Percentiles rank a stretch among this genome's conserved stretches.
phyloP scores from a whole-genome alignment of 1,140 invertebrate genomes.

The Micrasema minimum region DNA sequence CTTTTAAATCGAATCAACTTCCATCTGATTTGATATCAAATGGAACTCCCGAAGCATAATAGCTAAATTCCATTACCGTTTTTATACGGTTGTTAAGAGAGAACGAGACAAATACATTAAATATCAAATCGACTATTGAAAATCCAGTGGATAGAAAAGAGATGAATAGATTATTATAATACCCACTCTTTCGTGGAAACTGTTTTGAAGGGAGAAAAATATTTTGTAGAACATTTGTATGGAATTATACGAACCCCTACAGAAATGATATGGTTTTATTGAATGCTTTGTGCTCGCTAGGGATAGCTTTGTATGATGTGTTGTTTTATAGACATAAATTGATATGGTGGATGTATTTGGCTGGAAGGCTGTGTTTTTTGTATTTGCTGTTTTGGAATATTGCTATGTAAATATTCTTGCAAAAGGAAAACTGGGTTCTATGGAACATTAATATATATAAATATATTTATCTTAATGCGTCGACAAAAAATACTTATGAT shows the following conservation, averaged over 20 bases:
- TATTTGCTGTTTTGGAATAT: neutral
- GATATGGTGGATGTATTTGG: conserved; percentile 28
- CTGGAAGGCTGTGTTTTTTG: neutral
- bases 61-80: conserved; percentile 50
- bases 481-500: no score
- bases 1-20: conserved; percentile 52
- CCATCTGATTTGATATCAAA: conserved; percentile 48
- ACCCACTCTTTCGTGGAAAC: no score
- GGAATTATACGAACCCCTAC: conserved; percentile 25
- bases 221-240: conserved; percentile 38
- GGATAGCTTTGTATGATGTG: conserved; percentile 24
- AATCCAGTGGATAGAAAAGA: neutral
- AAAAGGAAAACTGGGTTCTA: no score
- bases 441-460: no score
- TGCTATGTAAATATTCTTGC: no score
- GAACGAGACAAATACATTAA: conserved; percentile 22
- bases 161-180: no score
- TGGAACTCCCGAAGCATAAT: conserved; percentile 47
- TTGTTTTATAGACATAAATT: conserved; percentile 45
- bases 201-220: conserved; percentile 4
- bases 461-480: no score
- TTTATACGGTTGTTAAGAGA: conserved; percentile 42
- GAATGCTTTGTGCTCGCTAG: conserved; percentile 6
- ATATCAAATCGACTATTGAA: no score
- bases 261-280: conserved; percentile 42